Conservation (phyloP, 2,797 vertebrate genomes). For the Sebastes trivittatus region DNA sequence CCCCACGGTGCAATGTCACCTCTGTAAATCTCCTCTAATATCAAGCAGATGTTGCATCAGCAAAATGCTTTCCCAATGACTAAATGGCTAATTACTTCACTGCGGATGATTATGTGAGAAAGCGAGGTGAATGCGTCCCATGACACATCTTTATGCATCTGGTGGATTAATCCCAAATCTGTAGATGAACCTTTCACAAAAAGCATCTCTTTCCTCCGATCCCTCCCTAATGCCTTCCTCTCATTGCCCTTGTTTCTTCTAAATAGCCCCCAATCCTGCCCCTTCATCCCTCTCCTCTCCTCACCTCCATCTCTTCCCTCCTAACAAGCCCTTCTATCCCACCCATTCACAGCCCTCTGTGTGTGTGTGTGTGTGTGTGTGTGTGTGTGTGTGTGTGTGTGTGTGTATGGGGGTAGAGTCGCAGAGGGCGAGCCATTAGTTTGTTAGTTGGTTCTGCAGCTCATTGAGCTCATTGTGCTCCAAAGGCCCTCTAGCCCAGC, state of each 20-base stretch:
- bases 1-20: background rate
- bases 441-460: slow-evolving; percentile 78
- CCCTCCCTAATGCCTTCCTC: slow-evolving; percentile 18
- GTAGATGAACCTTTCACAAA: background rate
- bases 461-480: slow-evolving; percentile 78
- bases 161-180: slow-evolving; percentile 28
- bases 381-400: slow-evolving; percentile 17
- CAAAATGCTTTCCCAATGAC: slow-evolving; percentile 11
- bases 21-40: slow-evolving; percentile 25
- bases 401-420: slow-evolving; percentile 32
- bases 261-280: slow-evolving; percentile 47
- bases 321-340: slow-evolving; percentile 57
- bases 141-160: slow-evolving; percentile 7
- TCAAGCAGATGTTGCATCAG: slow-evolving; percentile 36
- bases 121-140: background rate
- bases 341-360: slow-evolving; percentile 47
- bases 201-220: slow-evolving; percentile 3
- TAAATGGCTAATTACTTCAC: slow-evolving; percentile 21
- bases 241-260: slow-evolving; percentile 39
- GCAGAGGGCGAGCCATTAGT: slow-evolving; percentile 69
- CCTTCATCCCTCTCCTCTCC: slow-evolving; percentile 30
- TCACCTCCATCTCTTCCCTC: slow-evolving; percentile 41
- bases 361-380: slow-evolving; percentile 16
- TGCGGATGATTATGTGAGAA: background rate
- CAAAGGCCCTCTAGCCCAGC: slow-evolving; percentile 72